These are phyloP conservation scores for Pantherophis guttatus DNA, from an alignment of 2,113 vertebrate genomes.

Conservation along the genomic window DNA sequence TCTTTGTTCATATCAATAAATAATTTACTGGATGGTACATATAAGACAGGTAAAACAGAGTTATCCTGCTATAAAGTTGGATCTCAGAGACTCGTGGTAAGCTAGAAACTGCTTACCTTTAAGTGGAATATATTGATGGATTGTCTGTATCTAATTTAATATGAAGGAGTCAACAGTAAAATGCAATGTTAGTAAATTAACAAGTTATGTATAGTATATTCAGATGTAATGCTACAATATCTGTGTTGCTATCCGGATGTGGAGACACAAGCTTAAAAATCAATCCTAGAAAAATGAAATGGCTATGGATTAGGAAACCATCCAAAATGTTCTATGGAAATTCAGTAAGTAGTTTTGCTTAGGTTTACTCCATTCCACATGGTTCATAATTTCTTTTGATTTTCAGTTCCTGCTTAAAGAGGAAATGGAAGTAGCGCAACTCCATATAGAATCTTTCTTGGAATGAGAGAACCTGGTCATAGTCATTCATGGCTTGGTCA, in stretches of 20 bases:
- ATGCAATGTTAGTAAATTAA: neutral
- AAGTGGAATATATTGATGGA: neutral
- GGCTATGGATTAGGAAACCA: neutral
- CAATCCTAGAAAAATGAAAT: neutral
- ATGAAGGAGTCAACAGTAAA: neutral
- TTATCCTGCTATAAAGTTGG: neutral
- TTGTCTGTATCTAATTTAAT: neutral
- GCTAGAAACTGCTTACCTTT: neutral
- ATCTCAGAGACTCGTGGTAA: neutral
- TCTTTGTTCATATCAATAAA: neutral
- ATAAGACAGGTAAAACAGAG: neutral
- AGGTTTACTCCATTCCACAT: neutral
- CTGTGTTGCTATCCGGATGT: neutral
- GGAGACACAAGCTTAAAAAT: neutral
- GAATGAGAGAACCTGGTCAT: neutral
- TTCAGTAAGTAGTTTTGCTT: neutral
- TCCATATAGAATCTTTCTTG: neutral
- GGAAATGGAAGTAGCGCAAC: neutral
- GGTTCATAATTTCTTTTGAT: neutral
- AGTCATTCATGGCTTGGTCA: neutral
- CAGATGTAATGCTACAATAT: neutral
- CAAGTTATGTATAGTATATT: neutral
- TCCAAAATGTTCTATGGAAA: neutral
- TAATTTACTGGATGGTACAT: neutral
- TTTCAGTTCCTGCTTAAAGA: neutral